Conservation (phyloP, 2,113 vertebrate species). For the Myiozetetes cayanensis region DNA sequence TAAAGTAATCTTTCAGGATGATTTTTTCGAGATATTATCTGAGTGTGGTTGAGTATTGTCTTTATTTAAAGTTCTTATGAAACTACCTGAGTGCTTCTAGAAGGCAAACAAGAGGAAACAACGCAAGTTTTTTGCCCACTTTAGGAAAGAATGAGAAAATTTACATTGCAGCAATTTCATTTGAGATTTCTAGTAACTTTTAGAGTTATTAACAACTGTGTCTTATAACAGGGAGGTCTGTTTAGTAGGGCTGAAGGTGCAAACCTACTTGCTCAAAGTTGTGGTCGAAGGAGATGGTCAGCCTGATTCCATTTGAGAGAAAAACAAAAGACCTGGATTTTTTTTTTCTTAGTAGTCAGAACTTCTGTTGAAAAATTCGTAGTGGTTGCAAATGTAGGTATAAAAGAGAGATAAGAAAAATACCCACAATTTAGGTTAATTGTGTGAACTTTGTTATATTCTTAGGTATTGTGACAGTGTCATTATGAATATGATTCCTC, state of each 20-base stretch:
- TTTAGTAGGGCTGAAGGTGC: neutral
- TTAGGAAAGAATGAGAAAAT: neutral
- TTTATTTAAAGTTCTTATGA: neutral
- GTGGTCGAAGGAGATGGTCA: neutral
- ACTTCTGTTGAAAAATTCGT: neutral
- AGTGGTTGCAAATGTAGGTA: neutral
- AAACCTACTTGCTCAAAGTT: neutral
- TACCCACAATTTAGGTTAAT: fast-evolving
- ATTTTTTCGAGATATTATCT: neutral
- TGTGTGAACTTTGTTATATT: neutral
- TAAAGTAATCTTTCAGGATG: neutral
- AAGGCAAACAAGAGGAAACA: neutral
- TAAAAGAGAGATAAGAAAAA: neutral
- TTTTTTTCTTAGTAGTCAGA: neutral
- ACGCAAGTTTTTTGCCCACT: neutral
- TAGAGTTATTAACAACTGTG: neutral
- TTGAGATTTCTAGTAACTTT: neutral
- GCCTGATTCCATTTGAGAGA: neutral
- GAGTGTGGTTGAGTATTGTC: neutral
- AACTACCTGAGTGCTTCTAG: neutral
- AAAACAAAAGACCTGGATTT: neutral
- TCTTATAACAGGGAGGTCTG: neutral
- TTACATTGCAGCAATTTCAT: neutral
- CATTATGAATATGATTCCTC: neutral
- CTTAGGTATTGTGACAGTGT: neutral